Percentiles rank a stretch among this genome's conserved stretches.
Conservation (phyloP, 2,113 vertebrate genomes). For the Oreochromis aureus region DNA sequence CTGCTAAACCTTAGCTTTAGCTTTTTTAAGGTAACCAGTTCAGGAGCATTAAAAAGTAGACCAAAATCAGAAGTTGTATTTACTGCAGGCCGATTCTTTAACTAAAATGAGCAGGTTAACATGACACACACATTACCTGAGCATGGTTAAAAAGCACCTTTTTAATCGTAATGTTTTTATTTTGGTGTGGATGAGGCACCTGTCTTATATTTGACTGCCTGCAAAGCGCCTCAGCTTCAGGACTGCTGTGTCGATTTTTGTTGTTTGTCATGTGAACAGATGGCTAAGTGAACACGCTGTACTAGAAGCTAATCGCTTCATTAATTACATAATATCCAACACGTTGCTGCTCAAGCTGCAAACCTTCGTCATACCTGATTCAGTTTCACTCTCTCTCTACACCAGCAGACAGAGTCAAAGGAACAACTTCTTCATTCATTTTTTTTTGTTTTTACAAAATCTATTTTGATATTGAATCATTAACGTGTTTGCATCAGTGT, state of each 20-base stretch:
- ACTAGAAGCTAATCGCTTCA: background rate
- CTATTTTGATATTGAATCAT: background rate
- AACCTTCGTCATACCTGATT: background rate
- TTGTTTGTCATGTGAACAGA: constrained; percentile 28
- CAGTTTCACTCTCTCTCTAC: background rate
- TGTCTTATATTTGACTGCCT: background rate
- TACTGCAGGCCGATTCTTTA: background rate
- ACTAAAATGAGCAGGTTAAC: background rate
- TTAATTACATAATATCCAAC: constrained; percentile 12
- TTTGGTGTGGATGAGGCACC: background rate
- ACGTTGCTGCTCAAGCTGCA: background rate
- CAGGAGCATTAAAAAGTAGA: background rate
- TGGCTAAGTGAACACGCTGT: background rate
- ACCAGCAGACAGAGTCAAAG: background rate
- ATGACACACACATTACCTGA: background rate
- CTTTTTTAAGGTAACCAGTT: background rate
- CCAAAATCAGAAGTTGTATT: background rate
- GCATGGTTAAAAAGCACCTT: background rate
- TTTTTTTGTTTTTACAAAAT: background rate
- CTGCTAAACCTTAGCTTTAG: background rate
- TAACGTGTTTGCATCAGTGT: background rate
- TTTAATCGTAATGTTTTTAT: background rate
- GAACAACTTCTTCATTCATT: background rate
- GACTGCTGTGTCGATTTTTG: background rate
- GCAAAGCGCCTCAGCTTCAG: background rate